A percentile compares a stretch with the other conserved stretches of the same genome.
phyloP scores from a whole-genome alignment of 2,113 vertebrate species.

The Peucedramus taeniatus region DNA sequence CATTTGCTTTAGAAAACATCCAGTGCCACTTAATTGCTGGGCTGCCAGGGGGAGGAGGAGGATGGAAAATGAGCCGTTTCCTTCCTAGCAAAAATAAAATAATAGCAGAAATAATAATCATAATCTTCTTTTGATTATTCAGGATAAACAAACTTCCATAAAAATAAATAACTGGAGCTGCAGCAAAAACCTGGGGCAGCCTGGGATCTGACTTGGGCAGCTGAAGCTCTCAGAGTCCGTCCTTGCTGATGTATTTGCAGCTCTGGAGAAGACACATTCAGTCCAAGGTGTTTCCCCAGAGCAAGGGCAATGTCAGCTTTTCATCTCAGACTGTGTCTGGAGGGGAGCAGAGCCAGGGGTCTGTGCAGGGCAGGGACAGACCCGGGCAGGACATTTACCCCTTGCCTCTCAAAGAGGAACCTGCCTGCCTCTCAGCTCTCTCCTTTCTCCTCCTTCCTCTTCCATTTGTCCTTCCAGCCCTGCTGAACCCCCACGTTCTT shows the following conservation, averaged over 20 bases:
- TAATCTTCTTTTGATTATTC: background rate
- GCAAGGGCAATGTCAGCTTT: background rate
- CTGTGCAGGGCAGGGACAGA: background rate
- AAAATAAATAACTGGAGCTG: conserved; percentile 13
- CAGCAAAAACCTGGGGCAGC: background rate
- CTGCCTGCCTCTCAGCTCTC: background rate
- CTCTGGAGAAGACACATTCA: background rate
- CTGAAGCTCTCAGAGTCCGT: rapidly evolving
- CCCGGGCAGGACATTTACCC: background rate
- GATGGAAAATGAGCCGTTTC: background rate
- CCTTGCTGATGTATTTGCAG: background rate
- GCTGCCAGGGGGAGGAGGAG: background rate
- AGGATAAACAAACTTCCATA: background rate
- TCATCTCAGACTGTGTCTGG: background rate
- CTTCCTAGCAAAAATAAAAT: background rate
- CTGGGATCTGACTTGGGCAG: background rate
- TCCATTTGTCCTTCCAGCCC: background rate
- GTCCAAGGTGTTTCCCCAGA: background rate
- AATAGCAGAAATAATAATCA: background rate
- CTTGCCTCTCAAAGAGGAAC: background rate
- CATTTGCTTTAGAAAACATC: background rate
- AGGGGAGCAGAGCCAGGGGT: background rate
- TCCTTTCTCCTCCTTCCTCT: background rate
- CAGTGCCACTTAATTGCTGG: background rate
- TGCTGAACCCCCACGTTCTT: background rate